phyloP scores from a whole-genome alignment of 2,113 vertebrate species.

The Burhinus oedicnemus region DNA sequence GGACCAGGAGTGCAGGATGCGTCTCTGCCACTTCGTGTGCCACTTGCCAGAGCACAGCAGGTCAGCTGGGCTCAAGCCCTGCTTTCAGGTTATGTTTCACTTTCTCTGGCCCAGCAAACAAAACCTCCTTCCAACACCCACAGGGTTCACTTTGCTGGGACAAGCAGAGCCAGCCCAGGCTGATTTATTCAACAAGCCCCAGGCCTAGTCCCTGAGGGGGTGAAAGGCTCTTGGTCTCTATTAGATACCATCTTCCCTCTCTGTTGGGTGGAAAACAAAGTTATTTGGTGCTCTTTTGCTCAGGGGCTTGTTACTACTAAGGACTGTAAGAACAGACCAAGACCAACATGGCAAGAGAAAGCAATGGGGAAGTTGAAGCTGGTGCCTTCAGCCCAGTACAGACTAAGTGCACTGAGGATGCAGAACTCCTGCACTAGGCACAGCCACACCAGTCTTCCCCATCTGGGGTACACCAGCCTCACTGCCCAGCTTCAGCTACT shows the following conservation, averaged over 20 bases:
- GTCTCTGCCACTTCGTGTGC: accelerated
- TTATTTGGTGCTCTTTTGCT: not conserved
- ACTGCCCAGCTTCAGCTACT: not conserved
- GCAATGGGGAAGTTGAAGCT: not conserved
- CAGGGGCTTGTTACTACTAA: not conserved
- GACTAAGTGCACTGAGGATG: not conserved
- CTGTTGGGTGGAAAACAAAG: not conserved
- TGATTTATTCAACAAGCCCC: not conserved
- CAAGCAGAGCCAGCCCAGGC: not conserved
- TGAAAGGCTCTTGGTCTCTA: not conserved
- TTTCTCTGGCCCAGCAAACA: not conserved
- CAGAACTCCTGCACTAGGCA: not conserved
- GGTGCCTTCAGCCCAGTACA: not conserved
- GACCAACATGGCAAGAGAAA: not conserved
- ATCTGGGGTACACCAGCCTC: not conserved
- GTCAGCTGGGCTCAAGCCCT: not conserved
- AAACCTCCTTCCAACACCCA: not conserved
- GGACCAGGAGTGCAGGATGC: not conserved
- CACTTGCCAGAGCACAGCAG: accelerated
- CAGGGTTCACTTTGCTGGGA: not conserved
- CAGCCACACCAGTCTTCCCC: accelerated
- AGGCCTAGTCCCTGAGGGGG: not conserved
- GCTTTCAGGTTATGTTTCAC: not conserved
- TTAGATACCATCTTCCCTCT: not conserved
- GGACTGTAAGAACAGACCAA: not conserved